Evolutionary conservation across 2,888 invertebrate genomes (phyloP).

Genomic region (Branchipolynoe longqiensis): DNA sequence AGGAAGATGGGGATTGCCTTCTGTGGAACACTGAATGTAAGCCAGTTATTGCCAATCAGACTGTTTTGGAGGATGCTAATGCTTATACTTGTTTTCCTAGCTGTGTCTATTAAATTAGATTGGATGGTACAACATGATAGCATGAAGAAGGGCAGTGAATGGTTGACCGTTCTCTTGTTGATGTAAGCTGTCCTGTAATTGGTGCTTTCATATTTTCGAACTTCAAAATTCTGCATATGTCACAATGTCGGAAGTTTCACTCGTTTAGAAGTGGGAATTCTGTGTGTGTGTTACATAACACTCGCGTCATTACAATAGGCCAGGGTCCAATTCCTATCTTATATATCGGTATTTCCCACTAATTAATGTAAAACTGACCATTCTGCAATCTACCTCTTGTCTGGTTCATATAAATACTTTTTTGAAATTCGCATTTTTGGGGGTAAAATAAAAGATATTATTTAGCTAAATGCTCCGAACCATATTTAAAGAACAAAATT

Average conservation of each 20-base stretch:
- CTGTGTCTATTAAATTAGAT: constrained; percentile 28
- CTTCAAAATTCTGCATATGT: constrained; percentile 42
- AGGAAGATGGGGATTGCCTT: constrained; percentile 13
- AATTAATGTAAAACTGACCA: no score
- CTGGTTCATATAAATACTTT: no score
- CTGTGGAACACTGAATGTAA: constrained; percentile 28
- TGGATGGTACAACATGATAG: constrained; percentile 12
- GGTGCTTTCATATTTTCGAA: constrained; percentile 42
- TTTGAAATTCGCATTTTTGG: no score
- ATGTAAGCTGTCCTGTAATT: constrained; percentile 33
- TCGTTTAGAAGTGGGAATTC: no score
- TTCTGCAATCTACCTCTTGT: no score
- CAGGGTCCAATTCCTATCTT: constrained; percentile 22
- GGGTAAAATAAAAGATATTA: no score
- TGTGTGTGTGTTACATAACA: not conserved
- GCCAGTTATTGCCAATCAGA: constrained; percentile 33
- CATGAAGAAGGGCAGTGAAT: constrained; percentile 21
- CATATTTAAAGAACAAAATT: no score
- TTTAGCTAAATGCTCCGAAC: no score
- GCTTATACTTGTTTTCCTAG: constrained; percentile 41
- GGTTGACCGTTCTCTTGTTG: not conserved
- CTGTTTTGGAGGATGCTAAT: constrained; percentile 17
- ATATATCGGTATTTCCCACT: no score
- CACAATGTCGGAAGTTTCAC: no score
- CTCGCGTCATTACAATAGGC: not conserved